Percentiles rank a stretch among this genome's conserved stretches.
Conservation (phyloP, 2,888 invertebrate species). For the Drosophila stalkeri region DNA sequence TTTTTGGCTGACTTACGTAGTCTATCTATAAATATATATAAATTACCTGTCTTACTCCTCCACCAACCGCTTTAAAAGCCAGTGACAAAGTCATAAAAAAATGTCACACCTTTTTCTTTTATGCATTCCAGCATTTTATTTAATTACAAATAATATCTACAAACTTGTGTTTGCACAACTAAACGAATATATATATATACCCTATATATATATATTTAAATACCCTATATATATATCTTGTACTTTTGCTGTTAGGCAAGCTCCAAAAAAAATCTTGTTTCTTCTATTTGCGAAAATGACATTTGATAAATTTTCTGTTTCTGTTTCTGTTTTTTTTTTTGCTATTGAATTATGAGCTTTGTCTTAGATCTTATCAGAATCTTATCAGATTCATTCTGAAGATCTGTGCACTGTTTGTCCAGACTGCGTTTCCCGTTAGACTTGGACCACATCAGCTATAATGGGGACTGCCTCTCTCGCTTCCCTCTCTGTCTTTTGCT, state of each 20-base stretch:
- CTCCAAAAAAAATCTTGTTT: conserved; percentile 7
- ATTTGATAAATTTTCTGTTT: conserved; percentile 25
- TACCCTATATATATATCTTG: conserved; percentile 5
- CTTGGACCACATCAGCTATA: conserved; percentile 38
- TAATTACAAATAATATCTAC: conserved; percentile 67
- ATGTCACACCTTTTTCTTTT: conserved; percentile 77
- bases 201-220: conserved; percentile 10
- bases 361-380: conserved; percentile 48
- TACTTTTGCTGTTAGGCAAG: conserved; percentile 12
- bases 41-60: conserved; percentile 39
- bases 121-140: conserved; percentile 58
- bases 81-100: conserved; percentile 82
- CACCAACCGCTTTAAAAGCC: conserved; percentile 25
- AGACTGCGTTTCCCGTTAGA: conserved; percentile 33
- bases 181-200: conserved; percentile 10
- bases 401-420: conserved; percentile 46
- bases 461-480: conserved; percentile 35
- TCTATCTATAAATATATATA: conserved; percentile 43
- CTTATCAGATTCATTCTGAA: conserved; percentile 46
- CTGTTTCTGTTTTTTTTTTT: conserved; percentile 16
- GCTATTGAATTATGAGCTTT: conserved; percentile 35
- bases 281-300: conserved; percentile 67
- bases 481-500: neutral
- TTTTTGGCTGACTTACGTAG: conserved; percentile 6
- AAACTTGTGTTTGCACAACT: conserved; percentile 14